Percentiles rank a stretch among this genome's conserved stretches.
Conservation (phyloP, 2,113 vertebrate species). For the Sapajus apella region DNA sequence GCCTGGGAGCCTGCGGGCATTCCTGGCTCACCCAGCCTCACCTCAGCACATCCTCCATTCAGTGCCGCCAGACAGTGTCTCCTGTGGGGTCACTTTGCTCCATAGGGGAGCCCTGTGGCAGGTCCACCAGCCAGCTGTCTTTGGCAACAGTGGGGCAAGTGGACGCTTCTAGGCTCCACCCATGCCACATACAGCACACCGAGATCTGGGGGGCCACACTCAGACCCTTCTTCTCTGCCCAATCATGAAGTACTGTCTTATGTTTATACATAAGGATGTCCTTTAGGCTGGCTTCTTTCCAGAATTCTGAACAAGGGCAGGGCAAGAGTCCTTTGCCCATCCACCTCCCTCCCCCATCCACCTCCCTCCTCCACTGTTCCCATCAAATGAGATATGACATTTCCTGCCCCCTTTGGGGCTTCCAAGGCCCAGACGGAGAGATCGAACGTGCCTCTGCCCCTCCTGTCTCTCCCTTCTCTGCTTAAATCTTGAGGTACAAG, state of each 20-base stretch:
- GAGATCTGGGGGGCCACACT: background rate
- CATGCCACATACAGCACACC: background rate
- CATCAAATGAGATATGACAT: background rate
- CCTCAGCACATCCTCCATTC: background rate
- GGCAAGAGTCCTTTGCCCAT: background rate
- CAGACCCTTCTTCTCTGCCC: background rate
- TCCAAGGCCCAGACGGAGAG: background rate
- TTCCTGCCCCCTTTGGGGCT: background rate
- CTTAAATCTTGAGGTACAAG: background rate
- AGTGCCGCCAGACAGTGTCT: background rate
- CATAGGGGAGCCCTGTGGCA: background rate
- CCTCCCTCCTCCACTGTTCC: background rate
- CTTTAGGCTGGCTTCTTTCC: background rate
- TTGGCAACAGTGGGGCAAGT: background rate
- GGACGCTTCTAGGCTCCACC: background rate
- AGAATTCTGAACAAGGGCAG: background rate
- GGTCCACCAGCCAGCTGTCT: background rate
- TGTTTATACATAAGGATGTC: background rate
- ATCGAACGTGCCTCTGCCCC: background rate
- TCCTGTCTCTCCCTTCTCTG: background rate
- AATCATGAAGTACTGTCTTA: fast-evolving
- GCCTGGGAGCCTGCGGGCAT: background rate
- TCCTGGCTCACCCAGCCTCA: background rate
- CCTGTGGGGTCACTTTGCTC: background rate
- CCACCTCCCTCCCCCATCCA: background rate